Evolutionary conservation across 1,140 invertebrate genomes (phyloP).

Genomic region (Diabrotica virgifera): DNA sequence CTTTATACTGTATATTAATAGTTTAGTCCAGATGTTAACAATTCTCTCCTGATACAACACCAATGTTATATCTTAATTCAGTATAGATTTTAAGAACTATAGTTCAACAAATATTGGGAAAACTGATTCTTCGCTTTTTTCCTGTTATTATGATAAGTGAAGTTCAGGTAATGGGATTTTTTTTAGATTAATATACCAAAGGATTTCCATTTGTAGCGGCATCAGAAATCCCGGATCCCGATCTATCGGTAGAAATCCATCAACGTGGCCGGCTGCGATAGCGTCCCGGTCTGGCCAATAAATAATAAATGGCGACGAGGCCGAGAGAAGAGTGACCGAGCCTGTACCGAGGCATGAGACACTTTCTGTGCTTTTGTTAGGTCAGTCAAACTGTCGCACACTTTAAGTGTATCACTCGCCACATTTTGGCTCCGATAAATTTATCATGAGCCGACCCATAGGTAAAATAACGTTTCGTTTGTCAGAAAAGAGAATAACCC

Average conservation of each 20-base stretch:
- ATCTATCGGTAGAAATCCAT: conserved; percentile 27
- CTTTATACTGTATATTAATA: no score
- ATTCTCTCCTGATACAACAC: no score
- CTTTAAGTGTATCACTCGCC: conserved; percentile 17
- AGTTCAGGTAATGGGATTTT: no score
- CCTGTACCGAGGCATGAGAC: background rate
- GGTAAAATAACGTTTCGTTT: conserved; percentile 9
- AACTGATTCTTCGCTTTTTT: no score
- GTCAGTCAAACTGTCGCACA: conserved; percentile 29
- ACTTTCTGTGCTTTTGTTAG: conserved; percentile 18
- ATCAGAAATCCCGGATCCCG: conserved; percentile 7
- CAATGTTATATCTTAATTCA: no score
- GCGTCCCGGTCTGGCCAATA: conserved; percentile 24
- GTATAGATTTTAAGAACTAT: no score
- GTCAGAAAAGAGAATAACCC: conserved; percentile 5
- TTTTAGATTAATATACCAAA: no score
- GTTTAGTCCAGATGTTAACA: no score
- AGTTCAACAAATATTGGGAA: no score
- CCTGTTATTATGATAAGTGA: no score
- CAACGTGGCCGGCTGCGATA: conserved; percentile 26
- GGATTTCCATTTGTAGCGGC: no score
- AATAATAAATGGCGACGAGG: conserved; percentile 26
- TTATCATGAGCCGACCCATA: conserved; percentile 12
- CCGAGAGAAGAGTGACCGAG: conserved; percentile 12
- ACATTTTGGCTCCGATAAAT: conserved; percentile 13